A percentile compares a stretch with the other conserved stretches of the same genome.
These are phyloP conservation scores for Hirudo medicinalis DNA, from an alignment of 1,140 invertebrate species.

Conservation along the genomic window DNA sequence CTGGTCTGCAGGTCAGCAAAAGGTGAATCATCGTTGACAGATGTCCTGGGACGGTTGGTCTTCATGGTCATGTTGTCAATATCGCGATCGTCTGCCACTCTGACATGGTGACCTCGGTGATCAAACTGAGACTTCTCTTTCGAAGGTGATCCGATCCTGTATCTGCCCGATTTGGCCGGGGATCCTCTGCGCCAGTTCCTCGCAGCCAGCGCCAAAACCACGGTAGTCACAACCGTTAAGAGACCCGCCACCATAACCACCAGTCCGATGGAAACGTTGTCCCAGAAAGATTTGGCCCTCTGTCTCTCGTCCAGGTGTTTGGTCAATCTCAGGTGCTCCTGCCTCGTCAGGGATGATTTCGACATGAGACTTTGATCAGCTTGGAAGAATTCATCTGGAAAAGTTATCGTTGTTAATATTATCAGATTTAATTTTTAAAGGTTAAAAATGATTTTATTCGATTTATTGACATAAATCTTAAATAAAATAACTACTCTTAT, in stretches of 20 bases:
- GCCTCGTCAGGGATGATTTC: neutral
- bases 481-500: too few species aligned
- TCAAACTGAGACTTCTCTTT: neutral
- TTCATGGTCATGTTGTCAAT: constrained; percentile 9
- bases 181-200: neutral
- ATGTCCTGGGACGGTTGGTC: neutral
- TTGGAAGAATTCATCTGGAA: neutral
- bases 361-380: neutral
- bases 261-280: constrained; percentile 10
- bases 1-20: constrained; percentile 5
- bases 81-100: constrained; percentile 1
- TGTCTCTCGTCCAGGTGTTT: neutral
- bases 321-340: neutral
- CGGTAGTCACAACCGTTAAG: neutral
- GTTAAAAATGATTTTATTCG: too few species aligned
- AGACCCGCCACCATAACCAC: constrained; percentile 1
- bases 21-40: neutral
- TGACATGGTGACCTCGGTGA: neutral
- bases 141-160: too few species aligned
- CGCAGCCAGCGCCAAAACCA: neutral
- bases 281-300: neutral
- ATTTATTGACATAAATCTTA: too few species aligned
- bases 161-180: neutral
- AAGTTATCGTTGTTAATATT: too few species aligned
- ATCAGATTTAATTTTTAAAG: too few species aligned